Conservation (phyloP, 2,113 vertebrate species). For the Poeciliopsis prolifica region DNA sequence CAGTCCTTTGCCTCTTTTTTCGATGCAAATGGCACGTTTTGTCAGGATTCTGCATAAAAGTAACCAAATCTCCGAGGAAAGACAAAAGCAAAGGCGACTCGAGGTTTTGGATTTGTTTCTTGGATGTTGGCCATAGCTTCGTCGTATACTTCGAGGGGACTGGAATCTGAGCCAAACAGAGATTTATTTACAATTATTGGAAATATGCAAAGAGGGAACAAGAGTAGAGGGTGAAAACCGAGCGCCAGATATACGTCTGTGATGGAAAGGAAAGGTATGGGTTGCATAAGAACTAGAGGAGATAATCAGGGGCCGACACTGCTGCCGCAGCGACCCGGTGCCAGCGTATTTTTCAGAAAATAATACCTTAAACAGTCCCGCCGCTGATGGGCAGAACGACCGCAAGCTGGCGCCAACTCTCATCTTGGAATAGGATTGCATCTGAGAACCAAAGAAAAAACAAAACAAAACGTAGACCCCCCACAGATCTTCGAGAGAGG, state of each 20-base stretch:
- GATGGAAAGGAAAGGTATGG: conserved; percentile 19
- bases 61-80: conserved; percentile 35
- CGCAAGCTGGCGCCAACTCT: conserved; percentile 78
- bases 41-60: conserved; percentile 51
- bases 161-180: conserved; percentile 38
- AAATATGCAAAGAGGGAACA: conserved; percentile 22
- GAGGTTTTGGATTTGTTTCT: conserved; percentile 63
- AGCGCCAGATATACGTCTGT: conserved; percentile 16
- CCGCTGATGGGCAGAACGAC: conserved; percentile 62
- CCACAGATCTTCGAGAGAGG: conserved; percentile 68
- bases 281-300: conserved; percentile 21
- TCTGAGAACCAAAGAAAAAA: conserved; percentile 53
- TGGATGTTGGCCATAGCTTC: conserved; percentile 71
- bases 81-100: conserved; percentile 37
- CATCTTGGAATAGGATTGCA: conserved; percentile 62
- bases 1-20: conserved; percentile 43
- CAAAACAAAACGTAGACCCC: conserved; percentile 63
- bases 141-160: conserved; percentile 26
- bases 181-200: conserved; percentile 36
- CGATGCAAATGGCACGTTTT: conserved; percentile 35
- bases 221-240: conserved; percentile 20
- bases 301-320: conserved; percentile 42
- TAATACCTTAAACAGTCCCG: conserved; percentile 59
- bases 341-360: conserved; percentile 60
- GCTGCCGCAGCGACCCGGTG: conserved; percentile 55